These are phyloP conservation scores for Thryonomys swinderianus DNA, from an alignment of 2,113 vertebrate species.

Conservation along the genomic window DNA sequence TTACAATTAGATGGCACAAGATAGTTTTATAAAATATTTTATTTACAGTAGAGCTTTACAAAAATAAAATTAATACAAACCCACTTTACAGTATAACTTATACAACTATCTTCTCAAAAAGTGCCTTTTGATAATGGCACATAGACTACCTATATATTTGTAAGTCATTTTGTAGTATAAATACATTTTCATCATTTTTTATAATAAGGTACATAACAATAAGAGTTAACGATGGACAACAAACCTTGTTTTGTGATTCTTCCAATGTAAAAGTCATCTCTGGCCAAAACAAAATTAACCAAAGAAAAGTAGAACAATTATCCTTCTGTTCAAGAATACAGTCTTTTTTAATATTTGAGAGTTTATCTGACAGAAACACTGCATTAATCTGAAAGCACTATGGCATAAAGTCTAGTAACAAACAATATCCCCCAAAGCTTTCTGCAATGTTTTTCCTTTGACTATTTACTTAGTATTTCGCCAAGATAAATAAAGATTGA, in stretches of 20 bases:
- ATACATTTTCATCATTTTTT: constrained; percentile 80
- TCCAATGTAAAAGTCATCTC: constrained; percentile 66
- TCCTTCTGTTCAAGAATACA: constrained; percentile 61
- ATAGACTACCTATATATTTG: constrained; percentile 77
- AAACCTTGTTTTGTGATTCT: constrained; percentile 63
- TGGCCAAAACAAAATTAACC: constrained; percentile 73
- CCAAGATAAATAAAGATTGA: constrained; percentile 64
- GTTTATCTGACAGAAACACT: constrained; percentile 62
- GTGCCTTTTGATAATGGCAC: constrained; percentile 70
- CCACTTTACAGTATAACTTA: constrained; percentile 89
- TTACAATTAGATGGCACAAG: constrained; percentile 2
- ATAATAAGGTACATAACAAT: constrained; percentile 72
- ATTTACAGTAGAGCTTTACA: constrained; percentile 89
- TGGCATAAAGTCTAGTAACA: constrained; percentile 46
- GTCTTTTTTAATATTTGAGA: constrained; percentile 54
- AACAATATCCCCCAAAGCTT: constrained; percentile 37
- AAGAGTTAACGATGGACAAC: constrained; percentile 63
- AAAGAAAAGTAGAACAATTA: constrained; percentile 49
- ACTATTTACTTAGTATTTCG: constrained; percentile 62
- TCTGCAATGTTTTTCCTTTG: constrained; percentile 21
- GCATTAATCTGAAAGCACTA: constrained; percentile 48
- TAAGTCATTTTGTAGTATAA: constrained; percentile 78
- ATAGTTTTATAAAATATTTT: constrained; percentile 85
- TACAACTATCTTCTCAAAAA: constrained; percentile 81
- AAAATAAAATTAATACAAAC: constrained; percentile 90